phyloP scores from a whole-genome alignment of 2,113 vertebrate species.

The Ophiodon elongatus region DNA sequence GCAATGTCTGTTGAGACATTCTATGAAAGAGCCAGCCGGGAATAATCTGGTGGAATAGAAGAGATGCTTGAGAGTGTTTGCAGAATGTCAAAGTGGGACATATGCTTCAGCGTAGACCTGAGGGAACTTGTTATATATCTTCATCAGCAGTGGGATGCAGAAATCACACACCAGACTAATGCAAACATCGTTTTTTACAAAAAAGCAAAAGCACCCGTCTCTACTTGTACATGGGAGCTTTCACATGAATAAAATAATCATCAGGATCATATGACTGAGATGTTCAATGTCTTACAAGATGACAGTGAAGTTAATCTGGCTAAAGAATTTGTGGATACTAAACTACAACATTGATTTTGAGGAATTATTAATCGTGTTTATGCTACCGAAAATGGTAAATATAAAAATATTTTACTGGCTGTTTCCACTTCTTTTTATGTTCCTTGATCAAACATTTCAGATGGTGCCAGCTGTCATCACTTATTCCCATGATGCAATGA shows the following conservation, averaged over 20 bases:
- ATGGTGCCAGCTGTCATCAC: background rate
- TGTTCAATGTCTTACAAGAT: background rate
- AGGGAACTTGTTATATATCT: slow-evolving; percentile 31
- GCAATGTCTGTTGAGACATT: slow-evolving; percentile 22
- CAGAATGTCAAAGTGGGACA: slow-evolving; percentile 49
- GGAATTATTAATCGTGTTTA: slow-evolving; percentile 27
- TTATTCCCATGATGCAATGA: slow-evolving; percentile 6
- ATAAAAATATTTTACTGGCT: slow-evolving; percentile 11
- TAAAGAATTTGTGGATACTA: background rate
- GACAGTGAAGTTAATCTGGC: background rate
- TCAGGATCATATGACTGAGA: background rate
- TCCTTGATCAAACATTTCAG: slow-evolving; percentile 40
- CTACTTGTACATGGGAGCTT: background rate
- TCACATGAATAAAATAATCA: background rate
- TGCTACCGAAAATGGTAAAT: slow-evolving; percentile 14
- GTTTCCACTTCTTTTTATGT: slow-evolving; percentile 29
- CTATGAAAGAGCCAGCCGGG: slow-evolving; percentile 23
- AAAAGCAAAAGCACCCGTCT: slow-evolving; percentile 14
- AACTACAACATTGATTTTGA: slow-evolving; percentile 11
- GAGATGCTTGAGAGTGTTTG: slow-evolving; percentile 37
- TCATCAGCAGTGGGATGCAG: slow-evolving; percentile 28
- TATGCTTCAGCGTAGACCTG: slow-evolving; percentile 40
- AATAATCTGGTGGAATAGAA: slow-evolving; percentile 24
- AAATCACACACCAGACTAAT: background rate
- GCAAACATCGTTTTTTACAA: slow-evolving; percentile 23